Evolutionary conservation across 2,888 invertebrate genomes (phyloP).

Genomic region (Selenia dentaria): DNA sequence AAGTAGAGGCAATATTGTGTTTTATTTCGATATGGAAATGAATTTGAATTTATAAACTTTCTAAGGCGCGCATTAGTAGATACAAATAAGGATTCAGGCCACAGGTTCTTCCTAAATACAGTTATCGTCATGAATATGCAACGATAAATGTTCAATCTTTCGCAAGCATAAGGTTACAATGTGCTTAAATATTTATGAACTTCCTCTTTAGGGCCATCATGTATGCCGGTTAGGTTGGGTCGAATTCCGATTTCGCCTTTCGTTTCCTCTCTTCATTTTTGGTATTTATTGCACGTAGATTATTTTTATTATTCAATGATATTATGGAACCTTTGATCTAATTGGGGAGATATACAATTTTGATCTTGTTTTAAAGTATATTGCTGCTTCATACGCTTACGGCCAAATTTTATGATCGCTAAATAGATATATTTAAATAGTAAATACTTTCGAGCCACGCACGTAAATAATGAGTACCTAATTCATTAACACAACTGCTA

Average conservation of each 20-base stretch:
- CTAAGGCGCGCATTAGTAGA: slow-evolving; percentile 19
- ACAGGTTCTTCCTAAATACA: slow-evolving; percentile 18
- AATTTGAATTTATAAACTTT: slow-evolving; percentile 19
- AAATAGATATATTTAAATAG: too few relatives aligned
- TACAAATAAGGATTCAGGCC: slow-evolving; percentile 21
- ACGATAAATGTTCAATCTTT: slow-evolving; percentile 13
- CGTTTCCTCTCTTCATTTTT: not conserved
- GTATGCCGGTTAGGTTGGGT: not conserved
- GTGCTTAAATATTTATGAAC: slow-evolving; percentile 16
- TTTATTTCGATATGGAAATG: slow-evolving; percentile 19
- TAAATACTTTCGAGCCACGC: too few relatives aligned
- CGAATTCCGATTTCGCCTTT: not conserved
- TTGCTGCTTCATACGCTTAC: too few relatives aligned
- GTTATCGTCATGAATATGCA: slow-evolving; percentile 23
- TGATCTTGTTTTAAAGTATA: too few relatives aligned
- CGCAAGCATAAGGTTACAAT: slow-evolving; percentile 7
- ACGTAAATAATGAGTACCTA: slow-evolving; percentile 13
- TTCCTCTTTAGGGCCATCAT: slow-evolving; percentile 3
- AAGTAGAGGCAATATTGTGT: too few relatives aligned
- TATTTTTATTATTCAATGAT: too few relatives aligned
- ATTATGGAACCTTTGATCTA: too few relatives aligned
- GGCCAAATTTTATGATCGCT: too few relatives aligned
- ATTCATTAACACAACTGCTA: slow-evolving; percentile 11
- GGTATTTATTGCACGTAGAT: slow-evolving; percentile 7
- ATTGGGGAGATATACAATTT: too few relatives aligned